phyloP scores from a whole-genome alignment of 2,888 invertebrate species.

The Pecten maximus region DNA sequence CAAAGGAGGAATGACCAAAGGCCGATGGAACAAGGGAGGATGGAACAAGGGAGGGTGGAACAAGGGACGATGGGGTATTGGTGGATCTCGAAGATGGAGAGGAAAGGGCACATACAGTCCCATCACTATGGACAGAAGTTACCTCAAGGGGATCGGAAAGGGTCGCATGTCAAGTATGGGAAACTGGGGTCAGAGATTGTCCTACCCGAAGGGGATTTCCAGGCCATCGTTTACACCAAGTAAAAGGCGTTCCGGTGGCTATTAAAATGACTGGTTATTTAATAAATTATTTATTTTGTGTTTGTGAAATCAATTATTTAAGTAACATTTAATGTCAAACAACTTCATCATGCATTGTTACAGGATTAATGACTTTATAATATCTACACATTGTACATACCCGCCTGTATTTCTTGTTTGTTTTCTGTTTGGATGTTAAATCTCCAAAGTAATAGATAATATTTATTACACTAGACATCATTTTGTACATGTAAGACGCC shows the following conservation, averaged over 20 bases:
- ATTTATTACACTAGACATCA: too few relatives aligned
- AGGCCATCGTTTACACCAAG: not conserved
- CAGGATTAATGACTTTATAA: too few relatives aligned
- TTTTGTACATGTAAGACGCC: too few relatives aligned
- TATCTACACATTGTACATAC: too few relatives aligned
- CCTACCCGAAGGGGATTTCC: not conserved
- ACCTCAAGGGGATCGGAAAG: not conserved
- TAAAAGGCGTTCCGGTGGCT: not conserved
- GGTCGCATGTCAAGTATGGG: not conserved
- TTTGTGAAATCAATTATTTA: not conserved
- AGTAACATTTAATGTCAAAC: too few relatives aligned
- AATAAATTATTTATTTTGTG: constrained; percentile 12
- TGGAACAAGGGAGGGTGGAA: not conserved
- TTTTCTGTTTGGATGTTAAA: too few relatives aligned
- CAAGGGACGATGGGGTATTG: not conserved
- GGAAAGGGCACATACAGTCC: not conserved
- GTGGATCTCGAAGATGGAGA: not conserved
- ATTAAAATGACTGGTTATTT: not conserved
- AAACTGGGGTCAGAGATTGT: not conserved
- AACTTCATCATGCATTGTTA: too few relatives aligned
- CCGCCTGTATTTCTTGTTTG: too few relatives aligned
- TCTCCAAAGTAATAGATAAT: too few relatives aligned
- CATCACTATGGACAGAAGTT: not conserved
- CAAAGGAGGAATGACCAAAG: not conserved
- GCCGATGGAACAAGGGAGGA: not conserved